A percentile compares a stretch with the other conserved stretches of the same genome.
Conservation (phyloP, 2,797 vertebrate species). For the Chiroxiphia lanceolata region DNA sequence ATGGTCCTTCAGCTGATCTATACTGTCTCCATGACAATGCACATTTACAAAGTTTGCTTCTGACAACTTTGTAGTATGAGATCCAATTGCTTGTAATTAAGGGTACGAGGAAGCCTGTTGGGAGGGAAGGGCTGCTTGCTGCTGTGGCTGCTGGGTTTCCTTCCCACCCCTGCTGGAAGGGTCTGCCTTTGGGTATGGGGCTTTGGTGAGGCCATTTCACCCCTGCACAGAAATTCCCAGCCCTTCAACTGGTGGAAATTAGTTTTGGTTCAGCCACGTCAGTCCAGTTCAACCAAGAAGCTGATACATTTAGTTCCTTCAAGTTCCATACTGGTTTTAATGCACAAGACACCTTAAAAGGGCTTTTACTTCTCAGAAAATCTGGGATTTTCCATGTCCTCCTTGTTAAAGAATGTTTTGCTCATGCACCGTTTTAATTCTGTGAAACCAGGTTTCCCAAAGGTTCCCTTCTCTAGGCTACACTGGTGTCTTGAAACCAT, state of each 20-base stretch:
- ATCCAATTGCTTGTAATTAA: neutral
- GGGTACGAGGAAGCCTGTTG: neutral
- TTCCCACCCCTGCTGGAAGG: neutral
- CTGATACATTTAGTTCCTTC: neutral
- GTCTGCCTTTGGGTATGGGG: neutral
- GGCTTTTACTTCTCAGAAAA: neutral
- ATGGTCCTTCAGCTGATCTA: conserved; percentile 63
- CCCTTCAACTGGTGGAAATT: neutral
- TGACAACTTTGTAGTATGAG: conserved; percentile 30
- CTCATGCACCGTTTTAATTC: neutral
- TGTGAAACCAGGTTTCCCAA: neutral
- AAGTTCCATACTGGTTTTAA: neutral
- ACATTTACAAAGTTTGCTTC: conserved; percentile 60
- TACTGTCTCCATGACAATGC: conserved; percentile 69
- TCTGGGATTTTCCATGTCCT: neutral
- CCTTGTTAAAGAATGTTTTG: neutral
- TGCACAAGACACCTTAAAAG: neutral
- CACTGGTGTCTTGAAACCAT: neutral
- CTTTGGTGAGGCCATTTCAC: neutral
- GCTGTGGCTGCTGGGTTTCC: neutral
- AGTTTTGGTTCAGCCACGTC: neutral
- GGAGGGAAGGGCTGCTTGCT: neutral
- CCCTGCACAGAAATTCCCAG: neutral
- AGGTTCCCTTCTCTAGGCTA: neutral
- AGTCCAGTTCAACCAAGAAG: neutral